Base-by-base conservation (phyloP, 2,113 vertebrate species). In the Corapipo altera region DNA sequence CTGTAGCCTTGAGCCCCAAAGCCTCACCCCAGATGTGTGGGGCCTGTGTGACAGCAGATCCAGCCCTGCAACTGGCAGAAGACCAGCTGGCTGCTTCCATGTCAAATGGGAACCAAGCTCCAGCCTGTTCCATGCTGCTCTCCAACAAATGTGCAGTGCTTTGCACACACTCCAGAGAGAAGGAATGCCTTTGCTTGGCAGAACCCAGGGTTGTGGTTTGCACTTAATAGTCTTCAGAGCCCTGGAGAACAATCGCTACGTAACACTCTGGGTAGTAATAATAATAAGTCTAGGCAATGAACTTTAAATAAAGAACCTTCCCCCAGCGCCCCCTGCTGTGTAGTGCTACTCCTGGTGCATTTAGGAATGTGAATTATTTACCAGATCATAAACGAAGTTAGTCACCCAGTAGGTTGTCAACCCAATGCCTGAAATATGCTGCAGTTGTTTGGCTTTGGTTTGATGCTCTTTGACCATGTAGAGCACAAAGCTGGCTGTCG, bases 321-420 rank as follows among this genome's bases (percentile, higher is more conserved):
- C 9, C 6, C 15, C 18, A 3, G 8, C 27, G 24, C 22, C 44
- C 26, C 10, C 2, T 52, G 67, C 88, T 83, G 58, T n/a, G 37
- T n/a, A 64, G 81, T 37, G 17, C 37, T 71, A 15, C 81, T 65
- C 88, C 55, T 61, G 41, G 46, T 76, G 59, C 49, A 44, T 57
- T 93, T 91, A 85, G 55, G 85, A 46, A 87, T 39, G 66, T 79
- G 78, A 94, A 76, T 89, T 79, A 98, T 96, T 98, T 98, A 99
- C 99, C 98, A 99, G 98, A 96, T 99, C 99, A 73, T 99, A 99
- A 88, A 99, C 43, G 98, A 99, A 99, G 98, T 99, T 99, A 66
- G 99, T 98, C 72, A 97, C 91, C 99, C 99, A 99, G 96, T 99
- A 99, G 95, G 98, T 98, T 24, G 98, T 98, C 96, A 99, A 98